Conservation (phyloP, 2,113 vertebrate species). For the Artemisiospiza belli region DNA sequence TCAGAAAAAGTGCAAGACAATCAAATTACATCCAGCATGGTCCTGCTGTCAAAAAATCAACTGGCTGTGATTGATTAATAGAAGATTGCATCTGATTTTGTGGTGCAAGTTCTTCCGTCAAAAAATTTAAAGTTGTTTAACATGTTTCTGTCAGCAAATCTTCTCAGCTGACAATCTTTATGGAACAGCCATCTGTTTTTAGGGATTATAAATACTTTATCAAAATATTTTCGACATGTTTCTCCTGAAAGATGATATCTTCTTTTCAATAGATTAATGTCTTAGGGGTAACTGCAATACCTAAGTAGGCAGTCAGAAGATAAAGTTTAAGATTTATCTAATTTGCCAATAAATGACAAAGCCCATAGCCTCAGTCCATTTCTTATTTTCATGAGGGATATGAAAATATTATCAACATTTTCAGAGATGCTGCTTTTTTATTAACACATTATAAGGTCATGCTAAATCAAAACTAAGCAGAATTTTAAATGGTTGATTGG, state of each 20-base stretch:
- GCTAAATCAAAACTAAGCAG: conserved; percentile 12
- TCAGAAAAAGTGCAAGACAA: conserved; percentile 38
- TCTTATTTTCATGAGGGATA: background rate
- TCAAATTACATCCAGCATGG: conserved; percentile 23
- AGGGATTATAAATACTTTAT: conserved; percentile 76
- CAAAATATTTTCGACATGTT: conserved; percentile 77
- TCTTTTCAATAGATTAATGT: conserved; percentile 71
- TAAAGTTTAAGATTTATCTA: conserved; percentile 64
- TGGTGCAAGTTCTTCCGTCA: background rate
- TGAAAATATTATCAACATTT: conserved; percentile 42
- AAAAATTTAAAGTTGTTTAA: conserved; percentile 49
- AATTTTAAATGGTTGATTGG: conserved; percentile 43
- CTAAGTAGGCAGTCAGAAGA: conserved; percentile 64
- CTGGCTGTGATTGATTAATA: conserved; percentile 69
- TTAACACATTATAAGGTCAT: conserved; percentile 23
- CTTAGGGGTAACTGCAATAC: conserved; percentile 59
- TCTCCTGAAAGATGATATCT: conserved; percentile 67
- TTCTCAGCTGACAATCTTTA: conserved; percentile 69
- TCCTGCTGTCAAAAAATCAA: conserved; percentile 64
- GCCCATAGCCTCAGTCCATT: background rate
- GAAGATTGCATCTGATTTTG: conserved; percentile 46
- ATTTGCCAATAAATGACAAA: conserved; percentile 36
- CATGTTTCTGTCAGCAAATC: conserved; percentile 70
- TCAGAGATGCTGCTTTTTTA: background rate
- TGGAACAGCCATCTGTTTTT: conserved; percentile 72